phyloP scores from a whole-genome alignment of 2,888 invertebrate species.

The Latheticus oryzae region DNA sequence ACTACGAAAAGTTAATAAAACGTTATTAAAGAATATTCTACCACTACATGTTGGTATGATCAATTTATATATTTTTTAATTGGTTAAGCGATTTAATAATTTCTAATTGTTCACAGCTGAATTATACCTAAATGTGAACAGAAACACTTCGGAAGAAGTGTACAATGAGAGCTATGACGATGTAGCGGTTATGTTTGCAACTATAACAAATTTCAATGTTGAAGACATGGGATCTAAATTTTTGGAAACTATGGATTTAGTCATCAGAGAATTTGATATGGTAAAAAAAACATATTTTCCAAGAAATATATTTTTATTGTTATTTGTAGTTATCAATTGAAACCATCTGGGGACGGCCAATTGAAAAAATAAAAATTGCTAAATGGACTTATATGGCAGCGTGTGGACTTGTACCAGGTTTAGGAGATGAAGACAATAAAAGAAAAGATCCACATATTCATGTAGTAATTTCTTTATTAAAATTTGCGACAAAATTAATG shows the following conservation, averaged over 20 bases:
- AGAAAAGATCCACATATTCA: constrained; percentile 54
- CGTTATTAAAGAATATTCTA: constrained; percentile 90
- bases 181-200: constrained; percentile 97
- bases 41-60: constrained; percentile 89
- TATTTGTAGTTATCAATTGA: constrained; percentile 44
- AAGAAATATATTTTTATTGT: constrained; percentile 45
- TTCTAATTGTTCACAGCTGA: constrained; percentile 73
- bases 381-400: constrained; percentile 99
- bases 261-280: constrained; percentile 94
- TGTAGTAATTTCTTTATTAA: constrained; percentile 71
- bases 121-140: constrained; percentile 78
- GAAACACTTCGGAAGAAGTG: constrained; percentile 81
- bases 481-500: constrained; percentile 82
- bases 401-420: constrained; percentile 85
- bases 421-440: constrained; percentile 69
- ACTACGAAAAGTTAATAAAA: constrained; percentile 88
- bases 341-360: constrained; percentile 69
- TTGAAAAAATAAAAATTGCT: constrained; percentile 97
- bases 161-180: constrained; percentile 85
- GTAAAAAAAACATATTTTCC: constrained; percentile 77
- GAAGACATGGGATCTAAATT: constrained; percentile 76
- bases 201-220: constrained; percentile 68
- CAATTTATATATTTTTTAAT: not conserved
- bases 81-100: not conserved
- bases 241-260: constrained; percentile 79